phyloP scores from a whole-genome alignment of 2,113 vertebrate species.

The Apteryx owenii region DNA sequence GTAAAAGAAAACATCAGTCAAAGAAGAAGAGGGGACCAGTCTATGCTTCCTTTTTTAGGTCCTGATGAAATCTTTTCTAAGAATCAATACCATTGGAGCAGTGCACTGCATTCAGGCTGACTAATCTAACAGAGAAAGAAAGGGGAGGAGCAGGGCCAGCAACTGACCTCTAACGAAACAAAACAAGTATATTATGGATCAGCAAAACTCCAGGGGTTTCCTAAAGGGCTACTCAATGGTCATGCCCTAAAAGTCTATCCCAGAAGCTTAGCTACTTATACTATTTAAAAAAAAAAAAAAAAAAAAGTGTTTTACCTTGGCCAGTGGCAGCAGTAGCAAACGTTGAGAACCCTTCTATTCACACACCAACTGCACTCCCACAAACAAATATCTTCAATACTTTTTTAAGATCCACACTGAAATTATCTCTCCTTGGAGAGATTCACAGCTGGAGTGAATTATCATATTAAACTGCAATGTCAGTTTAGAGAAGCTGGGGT shows the following conservation, averaged over 20 bases:
- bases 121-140: slow-evolving; percentile 43
- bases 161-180: not conserved
- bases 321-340: not conserved
- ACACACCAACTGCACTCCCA: not conserved
- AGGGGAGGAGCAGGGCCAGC: not conserved
- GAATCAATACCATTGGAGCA: slow-evolving; percentile 67
- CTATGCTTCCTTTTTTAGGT: slow-evolving; percentile 50
- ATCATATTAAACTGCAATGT: not conserved
- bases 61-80: slow-evolving; percentile 60
- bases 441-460: not conserved
- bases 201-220: not conserved
- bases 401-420: not conserved
- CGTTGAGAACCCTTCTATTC: not conserved
- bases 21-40: slow-evolving; percentile 47
- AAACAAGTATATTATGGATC: not conserved
- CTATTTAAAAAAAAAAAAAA: not conserved
- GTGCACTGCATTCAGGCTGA: slow-evolving; percentile 34
- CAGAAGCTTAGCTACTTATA: not conserved
- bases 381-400: fast-evolving
- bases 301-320: not conserved
- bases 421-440: not conserved
- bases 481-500: not conserved
- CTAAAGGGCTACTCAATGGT: not conserved
- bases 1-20: slow-evolving; percentile 79
- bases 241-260: not conserved